Base-by-base conservation (phyloP, 2,888 invertebrate species). In the Rhaphigaster nebulosa region DNA sequence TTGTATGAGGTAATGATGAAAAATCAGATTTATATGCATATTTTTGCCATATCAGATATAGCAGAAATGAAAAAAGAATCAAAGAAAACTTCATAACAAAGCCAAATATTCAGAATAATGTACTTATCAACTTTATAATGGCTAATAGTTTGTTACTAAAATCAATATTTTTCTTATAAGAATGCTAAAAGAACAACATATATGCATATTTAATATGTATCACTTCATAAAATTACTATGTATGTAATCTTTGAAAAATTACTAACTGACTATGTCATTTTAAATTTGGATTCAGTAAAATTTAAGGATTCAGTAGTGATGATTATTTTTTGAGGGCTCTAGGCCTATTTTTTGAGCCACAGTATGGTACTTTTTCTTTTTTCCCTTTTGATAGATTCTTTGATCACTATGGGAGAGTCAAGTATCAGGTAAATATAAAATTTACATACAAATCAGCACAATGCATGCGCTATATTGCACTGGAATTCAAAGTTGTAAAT, bases 1-100 rank as follows among this genome's bases (percentile, higher is more conserved):
- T 65, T 84, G 12, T 91, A 91, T 60, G 91, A 91, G 87, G 91
- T 91, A n/a, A n/a, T n/a, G 41, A 34, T 45, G 26, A 41, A 41
- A 89, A 65, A 70, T 34, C 18, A 29, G 2, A 29, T 65, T 65
- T 3, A 60, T 54, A 6, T 56, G 6, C 26, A 56, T 26, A 52
- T 60, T 60, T 60, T n/a, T n/a, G 60, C n/a, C 26, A 60, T 10
- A 54, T 54, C 54, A 54, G 23, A 54, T 23, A 60, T 60, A n/a
- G 12, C 10, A 1, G 6, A 56, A 56, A 23, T 56, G 56, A 56
- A 56, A 56, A 26, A 8, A n/a, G n/a, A n/a, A 2, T n/a, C 13
- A n/a, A 60, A 10, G 10, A 1, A 60, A 60, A n/a, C 1, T 60
- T 60, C 12, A n/a, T 60, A 12, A n/a, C n/a, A n/a, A 60, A 60